Percentiles rank a stretch among this genome's conserved stretches.
Conservation (phyloP, 2,888 invertebrate genomes). For the Nycteola revayana region DNA sequence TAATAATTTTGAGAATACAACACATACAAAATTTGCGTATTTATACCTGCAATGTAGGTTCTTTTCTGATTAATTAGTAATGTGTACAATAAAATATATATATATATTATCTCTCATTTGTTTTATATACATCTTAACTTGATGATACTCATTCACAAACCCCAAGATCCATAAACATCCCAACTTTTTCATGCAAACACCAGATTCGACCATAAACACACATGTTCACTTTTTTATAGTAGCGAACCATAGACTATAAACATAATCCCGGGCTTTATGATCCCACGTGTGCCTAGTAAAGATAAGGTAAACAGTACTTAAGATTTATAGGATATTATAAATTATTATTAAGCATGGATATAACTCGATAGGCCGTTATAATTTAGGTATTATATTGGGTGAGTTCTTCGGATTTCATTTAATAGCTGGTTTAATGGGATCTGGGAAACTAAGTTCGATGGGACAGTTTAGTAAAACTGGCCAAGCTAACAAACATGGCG, state of each 20-base stretch:
- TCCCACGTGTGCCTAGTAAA: constrained; percentile 35
- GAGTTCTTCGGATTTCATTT: constrained; percentile 22
- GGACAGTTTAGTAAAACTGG: too few species aligned
- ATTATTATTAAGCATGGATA: constrained; percentile 35
- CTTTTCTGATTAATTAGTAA: too few species aligned
- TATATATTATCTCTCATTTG: too few species aligned
- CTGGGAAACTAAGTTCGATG: too few species aligned
- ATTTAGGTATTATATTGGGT: constrained; percentile 17
- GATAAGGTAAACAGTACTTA: constrained; percentile 35
- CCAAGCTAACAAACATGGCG: too few species aligned
- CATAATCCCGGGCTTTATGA: constrained; percentile 32
- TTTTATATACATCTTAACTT: too few species aligned
- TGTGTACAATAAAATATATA: too few species aligned
- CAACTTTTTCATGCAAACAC: constrained; percentile 13
- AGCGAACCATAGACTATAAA: constrained; percentile 24
- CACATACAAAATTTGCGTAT: too few species aligned
- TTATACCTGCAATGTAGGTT: too few species aligned
- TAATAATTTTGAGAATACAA: too few species aligned
- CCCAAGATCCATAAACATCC: too few species aligned
- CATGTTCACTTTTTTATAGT: background rate
- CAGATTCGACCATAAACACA: background rate
- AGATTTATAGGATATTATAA: constrained; percentile 39
- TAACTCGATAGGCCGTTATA: constrained; percentile 27
- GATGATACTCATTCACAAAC: too few species aligned
- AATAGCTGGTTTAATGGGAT: constrained; percentile 11